Evolutionary conservation across 2,113 vertebrate species (phyloP), one percentile per base, ranked within the genome.

Genomic region (Leiothrix lutea): DNA sequence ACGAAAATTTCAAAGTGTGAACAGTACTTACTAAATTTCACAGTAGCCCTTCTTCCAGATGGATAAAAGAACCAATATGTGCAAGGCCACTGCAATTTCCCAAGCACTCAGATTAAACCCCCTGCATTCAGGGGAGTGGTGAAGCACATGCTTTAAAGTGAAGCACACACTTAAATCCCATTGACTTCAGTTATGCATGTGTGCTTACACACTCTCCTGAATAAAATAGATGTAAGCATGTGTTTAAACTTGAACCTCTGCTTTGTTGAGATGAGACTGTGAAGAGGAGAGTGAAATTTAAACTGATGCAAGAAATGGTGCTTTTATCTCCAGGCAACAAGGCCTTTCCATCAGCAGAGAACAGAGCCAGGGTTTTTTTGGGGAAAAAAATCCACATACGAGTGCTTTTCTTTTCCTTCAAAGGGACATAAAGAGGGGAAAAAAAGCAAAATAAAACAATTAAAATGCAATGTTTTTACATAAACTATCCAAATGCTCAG

Each of bases 211-310:
- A 1, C 82, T 94, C 94, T 96, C 95, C 67, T 90, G 90, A 95
- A 94, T 85, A 80, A 88, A 94, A 94, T 33, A 92, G 84, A 91
- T 64, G 75, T 83, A 83, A 95, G 93, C 87, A 70, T 83, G 90
- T 94, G 81, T 94, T 97, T 97, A 96, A 97, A 97, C 94, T 90
- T 88, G 94, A 96, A 97, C 96, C 95, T 90, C 28, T 58, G 92
- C 88, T 94, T 96, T 95, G 91, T 83, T 80, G 82, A 95, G 95
- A 96, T 47, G 80, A 90, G 95, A n/a, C 91, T 86, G 64, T 74
- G 67, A 97, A 86, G 94, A 95, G 82, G 47, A 80, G 85, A 93
- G 56, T 93, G 90, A 93, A 96, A 95, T 94, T 92, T 80, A 94
- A 96, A 93, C 82, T 56, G 72, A 80, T 74, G 79, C 9, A 35